phyloP scores from a whole-genome alignment of 2,888 invertebrate species.

The Scaptomyza polygonia region DNA sequence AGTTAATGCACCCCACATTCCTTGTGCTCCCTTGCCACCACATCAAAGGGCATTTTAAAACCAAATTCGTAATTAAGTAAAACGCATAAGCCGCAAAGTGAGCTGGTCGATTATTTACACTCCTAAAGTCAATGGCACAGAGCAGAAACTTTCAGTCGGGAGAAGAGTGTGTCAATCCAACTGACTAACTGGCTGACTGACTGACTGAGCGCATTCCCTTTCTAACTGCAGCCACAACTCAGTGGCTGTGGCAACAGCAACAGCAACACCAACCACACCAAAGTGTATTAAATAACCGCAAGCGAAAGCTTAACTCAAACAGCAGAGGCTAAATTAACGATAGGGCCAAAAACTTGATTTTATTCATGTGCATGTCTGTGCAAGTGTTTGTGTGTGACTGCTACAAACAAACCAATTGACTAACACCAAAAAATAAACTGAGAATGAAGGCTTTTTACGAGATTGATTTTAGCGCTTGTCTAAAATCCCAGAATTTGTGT shows the following conservation, averaged over 20 bases:
- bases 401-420: constrained; percentile 60
- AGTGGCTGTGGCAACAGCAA: neutral
- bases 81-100: constrained; percentile 74
- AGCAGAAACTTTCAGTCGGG: constrained; percentile 23
- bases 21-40: constrained; percentile 59
- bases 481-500: too few species aligned
- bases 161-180: constrained; percentile 55
- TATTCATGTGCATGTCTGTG: neutral
- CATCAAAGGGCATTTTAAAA: constrained; percentile 77
- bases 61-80: constrained; percentile 79
- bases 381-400: neutral
- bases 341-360: constrained; percentile 47
- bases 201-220: constrained; percentile 40
- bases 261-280: constrained; percentile 42
- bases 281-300: constrained; percentile 77
- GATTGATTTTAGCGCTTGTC: too few species aligned
- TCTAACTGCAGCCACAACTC: constrained; percentile 35
- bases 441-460: too few species aligned
- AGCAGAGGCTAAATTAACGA: constrained; percentile 35
- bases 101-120: constrained; percentile 74
- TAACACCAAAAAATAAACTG: too few species aligned
- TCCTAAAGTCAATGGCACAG: constrained; percentile 14
- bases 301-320: constrained; percentile 65
- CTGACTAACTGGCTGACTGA: constrained; percentile 2
- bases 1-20: constrained; percentile 13